Conservation (phyloP, 2,888 invertebrate species). For the Xanthorhoe spadicearia region DNA sequence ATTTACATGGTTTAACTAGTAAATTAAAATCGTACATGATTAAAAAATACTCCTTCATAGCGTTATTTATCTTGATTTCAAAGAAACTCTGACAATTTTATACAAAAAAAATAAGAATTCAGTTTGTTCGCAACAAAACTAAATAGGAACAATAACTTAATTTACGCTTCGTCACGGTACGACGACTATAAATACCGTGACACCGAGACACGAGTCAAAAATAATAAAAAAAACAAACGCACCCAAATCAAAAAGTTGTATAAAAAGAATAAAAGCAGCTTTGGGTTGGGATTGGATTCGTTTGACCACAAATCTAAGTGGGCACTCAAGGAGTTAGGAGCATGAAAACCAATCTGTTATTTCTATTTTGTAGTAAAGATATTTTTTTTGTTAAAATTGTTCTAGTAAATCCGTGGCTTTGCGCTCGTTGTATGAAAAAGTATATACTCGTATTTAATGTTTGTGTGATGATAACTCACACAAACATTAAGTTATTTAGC, state of each 20-base stretch:
- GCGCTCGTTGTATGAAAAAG: no score
- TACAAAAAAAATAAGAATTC: background rate
- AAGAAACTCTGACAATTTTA: background rate
- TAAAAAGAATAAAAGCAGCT: constrained; percentile 25
- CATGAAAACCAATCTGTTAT: background rate
- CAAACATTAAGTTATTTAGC: no score
- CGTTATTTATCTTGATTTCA: background rate
- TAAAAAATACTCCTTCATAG: background rate
- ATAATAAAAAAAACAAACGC: constrained; percentile 58
- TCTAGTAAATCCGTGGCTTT: no score
- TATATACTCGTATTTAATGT: no score
- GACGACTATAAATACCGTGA: constrained; percentile 65
- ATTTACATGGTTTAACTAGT: no score
- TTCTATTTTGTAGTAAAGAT: background rate
- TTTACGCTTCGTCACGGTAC: constrained; percentile 69
- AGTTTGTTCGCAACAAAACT: constrained; percentile 56
- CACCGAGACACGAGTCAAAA: constrained; percentile 72
- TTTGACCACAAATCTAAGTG: constrained; percentile 16
- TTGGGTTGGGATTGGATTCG: constrained; percentile 17
- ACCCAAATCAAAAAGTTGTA: constrained; percentile 37
- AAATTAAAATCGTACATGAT: no score
- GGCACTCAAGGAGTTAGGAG: constrained; percentile 1
- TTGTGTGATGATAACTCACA: no score
- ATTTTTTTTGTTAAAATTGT: no score
- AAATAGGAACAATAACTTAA: constrained; percentile 67